These are phyloP conservation scores for Acanthococcus lagerstroemiae DNA, from an alignment of 2,888 invertebrate genomes.

Conservation along the genomic window DNA sequence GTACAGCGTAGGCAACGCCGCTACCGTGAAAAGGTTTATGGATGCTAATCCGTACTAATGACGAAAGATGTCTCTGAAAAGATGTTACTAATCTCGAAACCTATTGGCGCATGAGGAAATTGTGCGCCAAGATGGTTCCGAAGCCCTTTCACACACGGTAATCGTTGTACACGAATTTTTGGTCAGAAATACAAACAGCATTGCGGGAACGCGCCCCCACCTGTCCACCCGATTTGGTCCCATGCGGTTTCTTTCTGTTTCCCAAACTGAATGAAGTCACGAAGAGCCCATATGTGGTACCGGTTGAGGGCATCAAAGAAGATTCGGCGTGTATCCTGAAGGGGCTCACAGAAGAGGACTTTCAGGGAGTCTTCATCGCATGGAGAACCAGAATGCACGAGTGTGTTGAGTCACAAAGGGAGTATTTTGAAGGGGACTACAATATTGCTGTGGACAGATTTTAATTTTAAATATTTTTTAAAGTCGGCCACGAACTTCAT, in stretches of 20 bases:
- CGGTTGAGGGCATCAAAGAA: neutral
- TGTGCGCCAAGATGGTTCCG: neutral
- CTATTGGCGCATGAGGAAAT: too few relatives aligned
- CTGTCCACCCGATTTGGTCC: neutral
- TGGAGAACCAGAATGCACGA: neutral
- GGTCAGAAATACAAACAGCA: neutral
- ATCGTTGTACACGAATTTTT: neutral
- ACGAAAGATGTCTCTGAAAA: neutral
- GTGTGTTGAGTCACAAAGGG: neutral
- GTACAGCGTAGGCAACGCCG: neutral
- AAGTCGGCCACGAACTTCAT: too few relatives aligned
- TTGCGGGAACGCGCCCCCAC: neutral
- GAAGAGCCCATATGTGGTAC: neutral
- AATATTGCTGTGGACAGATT: too few relatives aligned
- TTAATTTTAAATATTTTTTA: too few relatives aligned
- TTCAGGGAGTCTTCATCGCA: neutral
- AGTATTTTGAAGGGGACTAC: neutral
- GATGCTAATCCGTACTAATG: neutral
- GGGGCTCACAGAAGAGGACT: neutral
- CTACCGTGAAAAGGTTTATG: neutral
- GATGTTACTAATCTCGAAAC: neutral
- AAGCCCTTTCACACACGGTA: neutral
- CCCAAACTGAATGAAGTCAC: neutral
- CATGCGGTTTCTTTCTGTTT: neutral
- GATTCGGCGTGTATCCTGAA: neutral